These are phyloP conservation scores for Delphinapterus leucas DNA, from an alignment of 2,113 vertebrate species.

Conservation along the genomic window DNA sequence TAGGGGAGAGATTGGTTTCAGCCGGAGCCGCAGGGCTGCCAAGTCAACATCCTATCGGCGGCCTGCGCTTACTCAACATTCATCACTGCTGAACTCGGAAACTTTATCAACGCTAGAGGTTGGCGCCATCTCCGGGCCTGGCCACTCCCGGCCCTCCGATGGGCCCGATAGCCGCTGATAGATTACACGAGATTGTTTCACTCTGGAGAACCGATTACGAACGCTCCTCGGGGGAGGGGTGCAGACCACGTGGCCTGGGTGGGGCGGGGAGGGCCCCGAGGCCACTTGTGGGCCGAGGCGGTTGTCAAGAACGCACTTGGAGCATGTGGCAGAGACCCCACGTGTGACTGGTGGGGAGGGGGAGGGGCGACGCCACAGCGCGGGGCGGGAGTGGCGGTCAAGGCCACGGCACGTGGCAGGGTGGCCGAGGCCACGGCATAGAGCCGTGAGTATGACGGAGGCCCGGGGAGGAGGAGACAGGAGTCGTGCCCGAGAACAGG, in stretches of 20 bases:
- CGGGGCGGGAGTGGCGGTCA: conserved; percentile 17
- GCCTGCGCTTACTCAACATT: conserved; percentile 96
- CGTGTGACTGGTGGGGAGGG: not conserved
- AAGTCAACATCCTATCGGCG: conserved; percentile 90
- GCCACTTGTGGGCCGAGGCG: not conserved
- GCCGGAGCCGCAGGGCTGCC: conserved; percentile 84
- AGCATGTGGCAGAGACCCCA: not conserved
- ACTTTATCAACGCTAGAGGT: conserved; percentile 95
- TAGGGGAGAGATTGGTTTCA: conserved; percentile 86
- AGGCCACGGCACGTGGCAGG: conserved; percentile 43
- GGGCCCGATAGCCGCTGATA: conserved; percentile 92
- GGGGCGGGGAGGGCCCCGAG: not conserved
- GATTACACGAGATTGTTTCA: conserved; percentile 97
- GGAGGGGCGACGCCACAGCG: not conserved
- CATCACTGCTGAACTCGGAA: conserved; percentile 96
- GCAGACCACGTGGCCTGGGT: conserved; percentile 55
- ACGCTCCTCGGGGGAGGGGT: conserved; percentile 81
- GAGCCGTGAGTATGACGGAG: conserved; percentile 17
- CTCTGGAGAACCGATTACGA: conserved; percentile 89
- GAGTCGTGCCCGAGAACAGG: not conserved
- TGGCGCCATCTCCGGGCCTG: conserved; percentile 93
- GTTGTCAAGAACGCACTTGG: not conserved
- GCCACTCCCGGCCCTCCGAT: conserved; percentile 93
- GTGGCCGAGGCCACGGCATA: conserved; percentile 47
- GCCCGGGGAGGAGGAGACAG: not conserved